These are phyloP conservation scores for Tenthredo distinguenda DNA, from an alignment of 2,888 invertebrate genomes.

Conservation along the genomic window DNA sequence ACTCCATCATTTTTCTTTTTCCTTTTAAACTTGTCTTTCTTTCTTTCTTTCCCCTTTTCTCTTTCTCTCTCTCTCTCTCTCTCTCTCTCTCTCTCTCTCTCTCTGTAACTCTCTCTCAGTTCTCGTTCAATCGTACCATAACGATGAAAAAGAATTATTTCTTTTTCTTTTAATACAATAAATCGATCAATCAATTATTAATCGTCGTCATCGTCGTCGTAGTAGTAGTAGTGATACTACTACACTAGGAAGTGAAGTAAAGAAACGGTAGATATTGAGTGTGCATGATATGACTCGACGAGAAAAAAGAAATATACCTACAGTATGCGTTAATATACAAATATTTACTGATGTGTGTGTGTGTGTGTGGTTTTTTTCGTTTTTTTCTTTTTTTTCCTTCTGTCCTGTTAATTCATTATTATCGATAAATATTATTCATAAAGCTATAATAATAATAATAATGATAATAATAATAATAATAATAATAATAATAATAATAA, in stretches of 20 bases:
- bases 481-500: constrained; percentile 25
- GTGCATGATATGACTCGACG: not conserved
- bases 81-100: not conserved
- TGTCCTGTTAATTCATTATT: not conserved
- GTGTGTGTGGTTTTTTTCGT: not conserved
- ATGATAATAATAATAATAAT: constrained; percentile 5
- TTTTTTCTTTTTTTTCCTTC: not conserved
- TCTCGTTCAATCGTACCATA: no score
- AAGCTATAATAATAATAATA: constrained; percentile 16
- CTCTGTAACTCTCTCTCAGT: not conserved
- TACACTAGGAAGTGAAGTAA: not conserved
- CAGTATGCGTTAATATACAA: not conserved
- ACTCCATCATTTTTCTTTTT: no score
- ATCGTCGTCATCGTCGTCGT: not conserved
- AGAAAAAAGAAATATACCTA: not conserved
- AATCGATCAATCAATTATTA: not conserved
- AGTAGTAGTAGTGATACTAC: not conserved
- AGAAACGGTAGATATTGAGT: not conserved
- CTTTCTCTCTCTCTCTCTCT: not conserved
- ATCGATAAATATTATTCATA: constrained; percentile 31
- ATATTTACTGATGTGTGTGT: not conserved
- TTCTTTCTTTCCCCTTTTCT: not conserved
- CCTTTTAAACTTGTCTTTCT: no score
- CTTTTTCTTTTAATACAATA: not conserved
- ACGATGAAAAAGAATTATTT: not conserved